phyloP scores from a whole-genome alignment of 2,888 invertebrate genomes.

The Tachina fera region DNA sequence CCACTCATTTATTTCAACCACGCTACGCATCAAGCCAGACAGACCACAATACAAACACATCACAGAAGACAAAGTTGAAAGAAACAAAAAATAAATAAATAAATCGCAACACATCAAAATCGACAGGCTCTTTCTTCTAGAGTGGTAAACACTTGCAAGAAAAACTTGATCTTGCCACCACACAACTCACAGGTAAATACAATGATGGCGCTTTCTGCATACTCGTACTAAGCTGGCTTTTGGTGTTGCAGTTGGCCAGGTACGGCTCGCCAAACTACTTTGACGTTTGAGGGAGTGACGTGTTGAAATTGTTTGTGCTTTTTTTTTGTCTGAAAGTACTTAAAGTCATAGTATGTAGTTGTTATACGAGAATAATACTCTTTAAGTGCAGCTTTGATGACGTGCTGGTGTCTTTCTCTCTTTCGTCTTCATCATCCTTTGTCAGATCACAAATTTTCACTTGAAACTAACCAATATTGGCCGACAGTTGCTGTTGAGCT shows the following conservation, averaged over 20 bases:
- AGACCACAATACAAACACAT: constrained; percentile 19
- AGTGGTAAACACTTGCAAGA: constrained; percentile 5
- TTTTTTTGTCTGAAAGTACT: constrained; percentile 57
- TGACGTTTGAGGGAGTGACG: constrained; percentile 74
- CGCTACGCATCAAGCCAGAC: constrained; percentile 61
- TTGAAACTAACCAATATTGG: constrained; percentile 37
- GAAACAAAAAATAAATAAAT: constrained; percentile 15
- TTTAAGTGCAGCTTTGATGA: constrained; percentile 58
- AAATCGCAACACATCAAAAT: constrained; percentile 71
- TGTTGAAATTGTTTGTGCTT: constrained; percentile 69
- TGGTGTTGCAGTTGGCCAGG: constrained; percentile 38
- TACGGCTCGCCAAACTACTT: constrained; percentile 44
- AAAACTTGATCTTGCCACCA: constrained; percentile 51
- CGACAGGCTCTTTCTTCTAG: constrained; percentile 62
- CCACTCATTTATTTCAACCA: constrained; percentile 64
- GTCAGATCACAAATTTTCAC: constrained; percentile 59
- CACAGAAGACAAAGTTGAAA: constrained; percentile 5
- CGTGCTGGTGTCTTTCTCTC: constrained; percentile 44
- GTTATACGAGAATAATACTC: constrained; percentile 57
- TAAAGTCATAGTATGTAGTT: constrained; percentile 47
- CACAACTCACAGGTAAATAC: constrained; percentile 37
- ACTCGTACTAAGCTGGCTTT: neutral
- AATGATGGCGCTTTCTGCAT: constrained; percentile 62
- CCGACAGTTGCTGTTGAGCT: constrained; percentile 62
- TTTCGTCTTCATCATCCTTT: constrained; percentile 51